Percentiles rank a stretch among this genome's conserved stretches.
Evolutionary conservation across 2,888 invertebrate genomes (phyloP).

Genomic region (Gastrophysa polygoni): DNA sequence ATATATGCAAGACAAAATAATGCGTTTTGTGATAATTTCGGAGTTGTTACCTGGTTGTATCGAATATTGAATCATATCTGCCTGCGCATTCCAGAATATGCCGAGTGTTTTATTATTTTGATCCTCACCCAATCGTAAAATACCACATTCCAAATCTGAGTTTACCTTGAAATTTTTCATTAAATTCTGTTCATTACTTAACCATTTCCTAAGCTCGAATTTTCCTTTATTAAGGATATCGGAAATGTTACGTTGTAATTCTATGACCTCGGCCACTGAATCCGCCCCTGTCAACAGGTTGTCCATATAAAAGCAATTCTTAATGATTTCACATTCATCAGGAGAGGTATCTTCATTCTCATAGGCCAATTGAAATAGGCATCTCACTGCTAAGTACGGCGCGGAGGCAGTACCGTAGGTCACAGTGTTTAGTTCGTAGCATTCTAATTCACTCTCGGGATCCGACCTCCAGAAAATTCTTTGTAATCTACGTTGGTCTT

Average conservation of each 20-base stretch:
- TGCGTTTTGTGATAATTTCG: too few species aligned
- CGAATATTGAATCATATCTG: too few species aligned
- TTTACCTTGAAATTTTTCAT: too few species aligned
- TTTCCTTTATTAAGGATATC: background rate
- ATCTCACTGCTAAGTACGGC: too few species aligned
- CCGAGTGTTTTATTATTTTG: background rate
- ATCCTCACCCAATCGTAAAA: background rate
- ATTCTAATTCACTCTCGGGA: background rate
- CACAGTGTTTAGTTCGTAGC: conserved; percentile 2
- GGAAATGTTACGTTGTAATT: background rate
- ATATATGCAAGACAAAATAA: too few species aligned
- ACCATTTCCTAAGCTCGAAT: background rate
- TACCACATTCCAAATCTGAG: too few species aligned
- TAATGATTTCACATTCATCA: too few species aligned
- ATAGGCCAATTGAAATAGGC: too few species aligned
- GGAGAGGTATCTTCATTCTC: too few species aligned
- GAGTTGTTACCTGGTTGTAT: background rate
- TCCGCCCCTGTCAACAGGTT: background rate
- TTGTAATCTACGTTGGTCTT: background rate
- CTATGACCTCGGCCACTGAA: background rate
- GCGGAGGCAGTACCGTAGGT: too few species aligned
- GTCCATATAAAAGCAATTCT: background rate
- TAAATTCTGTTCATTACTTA: background rate
- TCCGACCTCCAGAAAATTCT: conserved; percentile 3
- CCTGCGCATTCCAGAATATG: background rate